These are phyloP conservation scores for Netelia inedita DNA, from an alignment of 2,888 invertebrate genomes.

Conservation along the genomic window DNA sequence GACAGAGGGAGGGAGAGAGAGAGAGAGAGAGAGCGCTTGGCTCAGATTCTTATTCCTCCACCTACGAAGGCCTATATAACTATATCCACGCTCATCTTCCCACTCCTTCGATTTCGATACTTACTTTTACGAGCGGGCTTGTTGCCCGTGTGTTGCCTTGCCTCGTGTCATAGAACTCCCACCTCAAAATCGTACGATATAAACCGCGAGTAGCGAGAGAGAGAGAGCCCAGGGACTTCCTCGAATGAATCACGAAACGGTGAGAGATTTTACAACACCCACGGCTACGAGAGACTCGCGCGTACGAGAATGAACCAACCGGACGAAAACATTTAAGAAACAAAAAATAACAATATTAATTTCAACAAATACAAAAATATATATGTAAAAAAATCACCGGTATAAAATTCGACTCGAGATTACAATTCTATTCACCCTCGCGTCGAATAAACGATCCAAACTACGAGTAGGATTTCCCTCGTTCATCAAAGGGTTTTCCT, in stretches of 20 bases:
- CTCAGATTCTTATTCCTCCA: no score
- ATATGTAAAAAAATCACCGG: background rate
- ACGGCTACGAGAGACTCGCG: background rate
- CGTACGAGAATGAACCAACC: no score
- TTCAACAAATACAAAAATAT: background rate
- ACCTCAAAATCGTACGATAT: background rate
- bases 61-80: no score
- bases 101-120: background rate
- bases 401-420: slow-evolving; percentile 48
- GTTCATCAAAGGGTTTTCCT: slow-evolving; percentile 48
- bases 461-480: background rate
- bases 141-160: slow-evolving; percentile 13
- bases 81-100: no score
- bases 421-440: slow-evolving; percentile 39
- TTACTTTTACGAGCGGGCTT: slow-evolving; percentile 51
- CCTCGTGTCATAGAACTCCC: background rate
- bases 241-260: slow-evolving; percentile 12
- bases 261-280: background rate
- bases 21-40: background rate
- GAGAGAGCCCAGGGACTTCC: slow-evolving; percentile 10
- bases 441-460: slow-evolving; percentile 25
- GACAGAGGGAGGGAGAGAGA: no score
- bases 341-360: slow-evolving; percentile 6
- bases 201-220: background rate
- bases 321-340: no score